These are phyloP conservation scores for Mystacornis crossleyi DNA, from an alignment of 2,113 vertebrate species.

Conservation along the genomic window DNA sequence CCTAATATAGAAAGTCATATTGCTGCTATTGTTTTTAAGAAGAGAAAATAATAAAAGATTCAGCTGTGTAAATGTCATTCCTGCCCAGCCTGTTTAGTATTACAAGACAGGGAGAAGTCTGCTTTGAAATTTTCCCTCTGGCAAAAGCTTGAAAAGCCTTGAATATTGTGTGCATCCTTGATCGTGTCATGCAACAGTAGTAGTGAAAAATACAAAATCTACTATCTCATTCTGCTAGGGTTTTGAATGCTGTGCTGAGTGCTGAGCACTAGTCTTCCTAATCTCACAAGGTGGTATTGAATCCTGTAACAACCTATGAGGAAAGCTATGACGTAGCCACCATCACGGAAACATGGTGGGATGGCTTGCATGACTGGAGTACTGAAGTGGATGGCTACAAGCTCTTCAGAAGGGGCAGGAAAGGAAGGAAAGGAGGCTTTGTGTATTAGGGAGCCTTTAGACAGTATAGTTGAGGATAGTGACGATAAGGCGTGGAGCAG, in stretches of 20 bases:
- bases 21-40: background rate
- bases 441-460: background rate
- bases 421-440: background rate
- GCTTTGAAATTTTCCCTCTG: background rate
- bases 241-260: background rate
- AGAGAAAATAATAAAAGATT: background rate
- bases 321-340: background rate
- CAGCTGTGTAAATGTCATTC: conserved; percentile 25
- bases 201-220: background rate
- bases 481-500: background rate
- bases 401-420: background rate
- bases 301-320: background rate
- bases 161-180: background rate
- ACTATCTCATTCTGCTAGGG: background rate
- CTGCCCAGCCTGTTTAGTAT: background rate
- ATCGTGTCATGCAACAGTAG: background rate
- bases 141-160: background rate
- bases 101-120: background rate
- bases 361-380: background rate
- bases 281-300: background rate
- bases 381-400: background rate
- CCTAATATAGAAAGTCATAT: background rate
- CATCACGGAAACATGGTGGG: background rate
- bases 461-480: background rate
- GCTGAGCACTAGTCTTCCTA: background rate